Percentiles rank a stretch among this genome's conserved stretches.
These are phyloP conservation scores for Drosophila pandora DNA, from an alignment of 1,140 invertebrate genomes.

Conservation along the genomic window DNA sequence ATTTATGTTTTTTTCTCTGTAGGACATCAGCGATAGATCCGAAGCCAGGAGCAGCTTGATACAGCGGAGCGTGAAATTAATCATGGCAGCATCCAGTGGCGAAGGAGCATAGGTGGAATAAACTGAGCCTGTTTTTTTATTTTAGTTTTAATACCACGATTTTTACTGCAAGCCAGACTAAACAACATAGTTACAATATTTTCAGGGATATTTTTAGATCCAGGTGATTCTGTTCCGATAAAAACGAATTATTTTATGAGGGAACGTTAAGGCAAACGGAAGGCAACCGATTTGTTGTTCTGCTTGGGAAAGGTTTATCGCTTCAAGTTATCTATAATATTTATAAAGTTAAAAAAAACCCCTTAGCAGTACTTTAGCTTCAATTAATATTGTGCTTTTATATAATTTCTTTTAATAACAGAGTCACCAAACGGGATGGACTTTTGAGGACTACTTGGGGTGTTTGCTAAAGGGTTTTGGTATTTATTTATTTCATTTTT, in stretches of 20 bases:
- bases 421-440: too few relatives aligned
- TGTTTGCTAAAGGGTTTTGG: too few relatives aligned
- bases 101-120: conserved; percentile 3
- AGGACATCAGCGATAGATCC: not conserved
- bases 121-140: conserved; percentile 29
- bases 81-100: conserved; percentile 54
- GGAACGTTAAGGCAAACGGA: not conserved
- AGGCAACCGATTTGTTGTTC: too few relatives aligned
- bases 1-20: conserved; percentile 32
- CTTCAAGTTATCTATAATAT: too few relatives aligned
- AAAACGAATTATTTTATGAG: not conserved
- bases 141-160: not conserved
- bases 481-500: too few relatives aligned
- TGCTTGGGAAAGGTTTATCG: too few relatives aligned
- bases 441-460: too few relatives aligned
- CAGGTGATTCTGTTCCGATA: not conserved
- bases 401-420: too few relatives aligned
- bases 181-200: not conserved
- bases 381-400: too few relatives aligned
- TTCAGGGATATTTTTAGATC: too few relatives aligned
- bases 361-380: too few relatives aligned
- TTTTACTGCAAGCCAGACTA: not conserved
- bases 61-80: conserved; percentile 80
- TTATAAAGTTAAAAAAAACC: too few relatives aligned
- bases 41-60: conserved; percentile 55